Base-by-base conservation (phyloP, 2,888 invertebrate species). In the Lottia scabra region DNA sequence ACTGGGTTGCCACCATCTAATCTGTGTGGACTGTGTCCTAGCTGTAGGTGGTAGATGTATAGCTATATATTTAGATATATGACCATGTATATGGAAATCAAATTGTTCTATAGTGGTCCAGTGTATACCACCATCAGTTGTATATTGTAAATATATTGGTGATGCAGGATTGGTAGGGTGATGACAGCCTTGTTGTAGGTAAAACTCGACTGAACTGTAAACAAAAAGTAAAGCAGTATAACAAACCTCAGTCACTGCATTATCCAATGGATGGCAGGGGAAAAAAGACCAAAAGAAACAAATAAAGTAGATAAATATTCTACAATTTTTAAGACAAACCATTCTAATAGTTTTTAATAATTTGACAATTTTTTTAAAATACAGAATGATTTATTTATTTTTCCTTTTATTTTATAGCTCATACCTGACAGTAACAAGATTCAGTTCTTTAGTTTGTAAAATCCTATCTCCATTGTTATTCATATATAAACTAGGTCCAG, bases 21-120 rank as follows among this genome's bases (percentile, higher is more conserved):
- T 65, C 67, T 85, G 82, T 6, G 88, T 85, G 43, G 86, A 77
- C 70, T 84, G 86, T 44, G 85, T 85, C 23, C 84, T 78, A 8
- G 86, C 86, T 67, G 79, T 78, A 10, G 78, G 81, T 15, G 89
- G 89, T 30, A 89, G 74, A 65, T 87, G 85, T 0, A 90, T 75
- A 1, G 84, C 86, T 10, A 87, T 81, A 72, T 88, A 89, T 27
- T 78, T 74, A n/a, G 85, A 82, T 19, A 73, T 75, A 75, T 83
- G 82, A 67, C 83, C 82, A 62, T 78, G 71, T 45, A 74, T 72
- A 70, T 85, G 81, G 71, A 88, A 87, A 66, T 86, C 83, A 78
- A 89, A 87, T 80, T 88, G 86, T 69, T 89, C 88, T 3, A 90
- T 80, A 23, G 87, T 85, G n/a, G 78, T 80, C 90, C 90, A 90